Percentiles rank a stretch among this genome's conserved stretches.
Conservation (phyloP, 2,113 vertebrate species). For the Catharus fuscescens region DNA sequence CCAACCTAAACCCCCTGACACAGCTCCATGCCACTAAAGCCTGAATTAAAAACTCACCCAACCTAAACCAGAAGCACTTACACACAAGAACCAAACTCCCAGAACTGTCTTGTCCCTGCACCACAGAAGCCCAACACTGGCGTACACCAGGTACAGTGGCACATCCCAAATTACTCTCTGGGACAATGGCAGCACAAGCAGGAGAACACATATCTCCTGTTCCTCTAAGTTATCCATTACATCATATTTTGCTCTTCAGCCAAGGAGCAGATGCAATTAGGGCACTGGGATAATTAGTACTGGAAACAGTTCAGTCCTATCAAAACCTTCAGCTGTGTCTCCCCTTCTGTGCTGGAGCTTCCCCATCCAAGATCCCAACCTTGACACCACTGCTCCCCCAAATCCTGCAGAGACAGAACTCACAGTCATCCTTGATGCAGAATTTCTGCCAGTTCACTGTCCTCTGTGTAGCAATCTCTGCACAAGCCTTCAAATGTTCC, state of each 20-base stretch:
- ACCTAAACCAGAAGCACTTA: not conserved
- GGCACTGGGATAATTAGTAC: not conserved
- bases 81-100: not conserved
- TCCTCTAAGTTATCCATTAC: not conserved
- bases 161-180: not conserved
- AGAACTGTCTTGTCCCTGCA: not conserved
- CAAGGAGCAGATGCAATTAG: not conserved
- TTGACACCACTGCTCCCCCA: not conserved
- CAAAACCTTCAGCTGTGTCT: not conserved
- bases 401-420: constrained; percentile 53
- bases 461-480: constrained; percentile 95
- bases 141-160: not conserved
- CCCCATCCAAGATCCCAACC: not conserved
- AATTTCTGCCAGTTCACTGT: constrained; percentile 99
- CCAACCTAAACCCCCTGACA: not conserved
- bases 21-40: not conserved
- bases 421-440: constrained; percentile 98
- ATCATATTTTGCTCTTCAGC: not conserved
- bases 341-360: not conserved
- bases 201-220: not conserved
- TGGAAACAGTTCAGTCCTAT: not conserved
- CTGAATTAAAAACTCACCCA: not conserved
- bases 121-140: not conserved
- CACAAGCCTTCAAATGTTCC: constrained; percentile 97
- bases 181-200: not conserved